Evolutionary conservation across 1,140 invertebrate species (phyloP).

Genomic region (Propsilocerus akamusi): DNA sequence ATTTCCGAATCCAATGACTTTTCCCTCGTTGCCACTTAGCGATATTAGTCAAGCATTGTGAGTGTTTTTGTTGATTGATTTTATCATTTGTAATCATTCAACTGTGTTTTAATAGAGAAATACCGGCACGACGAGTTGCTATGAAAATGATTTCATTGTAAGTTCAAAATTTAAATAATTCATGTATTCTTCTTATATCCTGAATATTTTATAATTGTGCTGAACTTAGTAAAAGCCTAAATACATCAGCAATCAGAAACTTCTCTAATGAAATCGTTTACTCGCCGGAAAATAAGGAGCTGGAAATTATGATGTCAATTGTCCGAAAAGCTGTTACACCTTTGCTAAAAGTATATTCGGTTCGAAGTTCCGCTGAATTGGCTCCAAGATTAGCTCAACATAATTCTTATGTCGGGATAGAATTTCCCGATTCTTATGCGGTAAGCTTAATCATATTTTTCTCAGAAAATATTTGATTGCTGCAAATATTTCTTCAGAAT

Average conservation of each 20-base stretch:
- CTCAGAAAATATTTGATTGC: no score
- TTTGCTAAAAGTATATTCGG: neutral
- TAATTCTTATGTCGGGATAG: neutral
- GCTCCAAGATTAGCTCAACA: neutral
- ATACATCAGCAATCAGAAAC: neutral
- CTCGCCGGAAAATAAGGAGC: neutral
- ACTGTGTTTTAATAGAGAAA: no score
- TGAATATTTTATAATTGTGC: neutral
- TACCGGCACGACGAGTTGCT: neutral
- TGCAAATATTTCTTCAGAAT: neutral
- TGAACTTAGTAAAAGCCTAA: neutral
- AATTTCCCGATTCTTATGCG: neutral
- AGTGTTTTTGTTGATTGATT: no score
- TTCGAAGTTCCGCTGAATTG: neutral
- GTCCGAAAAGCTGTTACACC: neutral
- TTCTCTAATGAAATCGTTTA: neutral
- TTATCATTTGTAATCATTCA: no score
- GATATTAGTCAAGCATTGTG: neutral
- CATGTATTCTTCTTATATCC: neutral
- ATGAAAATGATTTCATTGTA: neutral
- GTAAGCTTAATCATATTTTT: no score
- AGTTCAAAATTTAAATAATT: neutral
- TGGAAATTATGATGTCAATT: neutral
- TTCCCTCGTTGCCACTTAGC: neutral
- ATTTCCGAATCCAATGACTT: conserved; percentile 3